Evolutionary conservation across 2,113 vertebrate genomes (phyloP).

Genomic region (Oplegnathus fasciatus): DNA sequence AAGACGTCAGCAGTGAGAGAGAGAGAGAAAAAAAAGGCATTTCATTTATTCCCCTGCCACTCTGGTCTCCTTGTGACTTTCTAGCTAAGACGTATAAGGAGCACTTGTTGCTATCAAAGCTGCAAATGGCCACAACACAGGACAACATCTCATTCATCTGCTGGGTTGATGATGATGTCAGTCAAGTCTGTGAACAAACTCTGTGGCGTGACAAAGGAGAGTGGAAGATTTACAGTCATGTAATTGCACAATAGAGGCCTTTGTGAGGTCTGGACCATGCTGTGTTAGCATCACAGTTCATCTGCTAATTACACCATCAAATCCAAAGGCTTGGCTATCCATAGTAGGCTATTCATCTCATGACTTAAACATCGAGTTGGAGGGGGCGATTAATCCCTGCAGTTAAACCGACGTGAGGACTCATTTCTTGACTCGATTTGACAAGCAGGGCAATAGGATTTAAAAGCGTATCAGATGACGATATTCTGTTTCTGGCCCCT

Average conservation of each 20-base stretch:
- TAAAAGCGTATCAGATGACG: conserved; percentile 68
- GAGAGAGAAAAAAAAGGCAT: background rate
- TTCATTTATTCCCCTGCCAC: conserved; percentile 23
- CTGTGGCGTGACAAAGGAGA: conserved; percentile 58
- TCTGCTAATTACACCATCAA: conserved; percentile 73
- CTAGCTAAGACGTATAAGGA: background rate
- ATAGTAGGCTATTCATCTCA: conserved; percentile 60
- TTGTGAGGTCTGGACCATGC: conserved; percentile 58
- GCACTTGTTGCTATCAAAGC: conserved; percentile 23
- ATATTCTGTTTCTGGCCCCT: conserved; percentile 36
- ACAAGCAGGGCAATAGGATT: conserved; percentile 71
- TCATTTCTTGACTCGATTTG: conserved; percentile 70
- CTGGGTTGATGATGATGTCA: conserved; percentile 41
- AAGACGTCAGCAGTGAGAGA: conserved; percentile 12
- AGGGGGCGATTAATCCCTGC: conserved; percentile 64
- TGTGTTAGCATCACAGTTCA: conserved; percentile 66
- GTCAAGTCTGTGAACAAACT: conserved; percentile 58
- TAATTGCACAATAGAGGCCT: conserved; percentile 54
- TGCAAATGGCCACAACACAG: conserved; percentile 17
- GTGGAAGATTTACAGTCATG: conserved; percentile 49
- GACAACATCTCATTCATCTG: conserved; percentile 33
- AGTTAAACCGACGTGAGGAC: conserved; percentile 66
- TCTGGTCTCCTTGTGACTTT: conserved; percentile 7
- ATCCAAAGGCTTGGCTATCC: conserved; percentile 52
- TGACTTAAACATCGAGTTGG: conserved; percentile 60